Evolutionary conservation across 2,797 vertebrate genomes (phyloP).

Genomic region (Bovichtus variegatus): DNA sequence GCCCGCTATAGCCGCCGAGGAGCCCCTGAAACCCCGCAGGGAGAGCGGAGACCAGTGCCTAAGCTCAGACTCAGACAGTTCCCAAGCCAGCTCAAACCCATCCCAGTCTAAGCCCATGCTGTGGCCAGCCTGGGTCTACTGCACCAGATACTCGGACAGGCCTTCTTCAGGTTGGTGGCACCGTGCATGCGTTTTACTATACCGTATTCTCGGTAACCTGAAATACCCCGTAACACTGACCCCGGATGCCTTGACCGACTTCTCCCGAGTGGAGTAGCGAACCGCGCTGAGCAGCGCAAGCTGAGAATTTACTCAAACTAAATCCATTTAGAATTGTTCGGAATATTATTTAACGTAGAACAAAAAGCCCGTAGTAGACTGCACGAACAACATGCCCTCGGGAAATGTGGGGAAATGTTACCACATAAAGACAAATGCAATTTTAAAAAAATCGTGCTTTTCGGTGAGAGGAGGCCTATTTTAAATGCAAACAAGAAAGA

Average conservation of each 20-base stretch:
- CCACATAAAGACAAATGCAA: background rate
- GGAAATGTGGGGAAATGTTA: background rate
- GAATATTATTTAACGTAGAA: background rate
- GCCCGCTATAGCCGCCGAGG: conserved; percentile 86
- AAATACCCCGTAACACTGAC: conserved; percentile 83
- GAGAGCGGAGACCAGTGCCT: conserved; percentile 92
- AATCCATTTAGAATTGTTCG: background rate
- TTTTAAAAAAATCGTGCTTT: background rate
- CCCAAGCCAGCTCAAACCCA: conserved; percentile 91
- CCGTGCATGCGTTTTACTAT: conserved; percentile 39
- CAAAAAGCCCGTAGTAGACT: background rate
- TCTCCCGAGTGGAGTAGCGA: conserved; percentile 52
- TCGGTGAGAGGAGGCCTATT: conserved; percentile 12
- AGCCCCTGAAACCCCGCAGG: conserved; percentile 87
- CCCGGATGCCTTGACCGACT: conserved; percentile 81
- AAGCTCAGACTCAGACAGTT: conserved; percentile 98
- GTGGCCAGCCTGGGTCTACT: conserved; percentile 99
- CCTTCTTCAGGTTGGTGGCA: conserved; percentile 94
- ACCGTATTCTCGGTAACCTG: conserved; percentile 69
- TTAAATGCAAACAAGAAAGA: conserved; percentile 7
- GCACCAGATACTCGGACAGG: conserved; percentile 98
- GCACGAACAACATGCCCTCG: background rate
- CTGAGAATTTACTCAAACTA: background rate
- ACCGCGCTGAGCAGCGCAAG: conserved; percentile 17
- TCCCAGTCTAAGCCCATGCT: conserved; percentile 90